phyloP scores from a whole-genome alignment of 2,888 invertebrate species.

The Fragum sueziense region DNA sequence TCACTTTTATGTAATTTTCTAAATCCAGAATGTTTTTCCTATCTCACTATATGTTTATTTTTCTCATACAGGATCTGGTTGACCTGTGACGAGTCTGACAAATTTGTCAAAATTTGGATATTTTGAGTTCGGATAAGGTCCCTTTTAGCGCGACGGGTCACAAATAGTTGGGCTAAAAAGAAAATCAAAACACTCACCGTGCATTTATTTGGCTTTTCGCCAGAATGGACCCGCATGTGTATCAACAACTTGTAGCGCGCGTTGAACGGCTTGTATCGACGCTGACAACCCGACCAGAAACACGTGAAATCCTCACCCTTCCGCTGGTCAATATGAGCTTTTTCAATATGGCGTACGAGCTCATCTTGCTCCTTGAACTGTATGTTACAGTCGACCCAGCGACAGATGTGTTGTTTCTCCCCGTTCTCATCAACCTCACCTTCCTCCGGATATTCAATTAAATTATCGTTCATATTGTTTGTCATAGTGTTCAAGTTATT shows the following conservation, averaged over 20 bases:
- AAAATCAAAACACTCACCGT: no score
- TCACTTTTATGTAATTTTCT: no score
- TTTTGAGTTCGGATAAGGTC: no score
- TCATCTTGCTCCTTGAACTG: conserved; percentile 79
- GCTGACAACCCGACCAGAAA: conserved; percentile 81
- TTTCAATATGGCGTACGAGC: conserved; percentile 81
- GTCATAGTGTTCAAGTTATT: conserved; percentile 62
- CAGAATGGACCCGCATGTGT: conserved; percentile 82
- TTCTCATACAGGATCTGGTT: no score
- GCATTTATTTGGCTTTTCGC: conserved; percentile 82
- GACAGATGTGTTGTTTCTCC: conserved; percentile 76
- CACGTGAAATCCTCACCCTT: conserved; percentile 82
- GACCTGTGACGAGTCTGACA: no score
- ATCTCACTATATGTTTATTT: no score
- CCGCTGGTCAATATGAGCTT: conserved; percentile 81
- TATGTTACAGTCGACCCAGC: conserved; percentile 81
- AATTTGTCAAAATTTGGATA: no score
- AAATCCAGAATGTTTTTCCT: no score
- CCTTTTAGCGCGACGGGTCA: no score
- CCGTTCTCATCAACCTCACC: conserved; percentile 73
- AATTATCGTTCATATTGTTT: conserved; percentile 52
- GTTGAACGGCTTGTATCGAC: conserved; percentile 81
- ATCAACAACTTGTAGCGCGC: conserved; percentile 82
- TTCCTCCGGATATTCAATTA: conserved; percentile 51
- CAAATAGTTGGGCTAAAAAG: no score